A percentile compares a stretch with the other conserved stretches of the same genome.
These are phyloP conservation scores for Lottia gigantea DNA, from an alignment of 2,888 invertebrate genomes.

Conservation along the genomic window DNA sequence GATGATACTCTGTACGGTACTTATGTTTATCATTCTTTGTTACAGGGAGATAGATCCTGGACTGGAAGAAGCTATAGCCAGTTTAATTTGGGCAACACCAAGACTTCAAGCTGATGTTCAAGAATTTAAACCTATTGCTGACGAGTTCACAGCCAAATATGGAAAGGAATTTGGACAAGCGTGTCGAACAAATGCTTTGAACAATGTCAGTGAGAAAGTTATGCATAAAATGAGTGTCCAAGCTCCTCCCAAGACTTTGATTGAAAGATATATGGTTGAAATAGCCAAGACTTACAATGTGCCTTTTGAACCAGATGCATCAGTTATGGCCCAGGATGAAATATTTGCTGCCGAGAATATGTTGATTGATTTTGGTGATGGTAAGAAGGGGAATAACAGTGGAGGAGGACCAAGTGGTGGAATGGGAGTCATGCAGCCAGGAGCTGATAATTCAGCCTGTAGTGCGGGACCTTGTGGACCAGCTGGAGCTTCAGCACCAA, in stretches of 20 bases:
- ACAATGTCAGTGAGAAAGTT: constrained; percentile 88
- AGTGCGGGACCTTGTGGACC: not conserved
- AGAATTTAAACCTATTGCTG: constrained; percentile 83
- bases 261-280: constrained; percentile 92
- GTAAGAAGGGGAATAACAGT: constrained; percentile 43
- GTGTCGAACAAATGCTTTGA: constrained; percentile 83
- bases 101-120: constrained; percentile 77
- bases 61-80: constrained; percentile 93
- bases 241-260: constrained; percentile 92
- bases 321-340: constrained; percentile 59
- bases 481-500: constrained; percentile 17
- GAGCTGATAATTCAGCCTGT: not conserved
- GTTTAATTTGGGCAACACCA: constrained; percentile 96
- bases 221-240: constrained; percentile 72
- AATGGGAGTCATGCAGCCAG: constrained; percentile 32
- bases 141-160: constrained; percentile 90
- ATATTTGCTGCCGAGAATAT: constrained; percentile 54
- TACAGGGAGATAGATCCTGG: constrained; percentile 86
- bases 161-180: constrained; percentile 89
- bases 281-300: constrained; percentile 96
- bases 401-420: constrained; percentile 39
- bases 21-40: not conserved
- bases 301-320: constrained; percentile 92
- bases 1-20: not conserved
- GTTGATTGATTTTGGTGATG: constrained; percentile 56